These are phyloP conservation scores for Tragelaphus scriptus DNA, from an alignment of 2,113 vertebrate species.

Conservation along the genomic window DNA sequence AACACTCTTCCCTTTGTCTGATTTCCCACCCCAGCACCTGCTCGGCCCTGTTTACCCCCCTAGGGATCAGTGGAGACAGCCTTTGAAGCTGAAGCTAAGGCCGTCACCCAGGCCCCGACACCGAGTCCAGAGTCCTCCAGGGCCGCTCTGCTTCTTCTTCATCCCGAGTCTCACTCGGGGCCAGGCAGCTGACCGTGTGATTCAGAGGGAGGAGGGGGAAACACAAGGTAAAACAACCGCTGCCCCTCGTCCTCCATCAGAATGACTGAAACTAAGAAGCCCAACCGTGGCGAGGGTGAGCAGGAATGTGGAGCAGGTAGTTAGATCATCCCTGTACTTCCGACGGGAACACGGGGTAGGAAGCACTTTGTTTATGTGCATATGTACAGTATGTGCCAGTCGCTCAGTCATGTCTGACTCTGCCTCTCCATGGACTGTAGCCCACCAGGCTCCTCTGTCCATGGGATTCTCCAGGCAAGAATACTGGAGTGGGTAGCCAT, in stretches of 20 bases:
- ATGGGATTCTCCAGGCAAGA: neutral
- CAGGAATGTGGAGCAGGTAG: neutral
- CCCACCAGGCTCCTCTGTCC: neutral
- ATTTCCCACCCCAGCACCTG: neutral
- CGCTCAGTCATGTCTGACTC: neutral
- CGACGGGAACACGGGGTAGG: neutral
- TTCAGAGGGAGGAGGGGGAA: neutral
- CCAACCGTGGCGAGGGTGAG: neutral
- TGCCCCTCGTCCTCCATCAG: neutral
- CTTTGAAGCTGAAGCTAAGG: neutral
- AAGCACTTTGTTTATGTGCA: neutral
- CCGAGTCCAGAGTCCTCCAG: neutral
- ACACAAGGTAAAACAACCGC: neutral
- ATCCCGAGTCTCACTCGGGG: accelerated
- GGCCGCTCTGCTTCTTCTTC: neutral
- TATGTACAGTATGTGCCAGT: neutral
- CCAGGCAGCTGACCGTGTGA: neutral
- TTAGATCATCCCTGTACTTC: neutral
- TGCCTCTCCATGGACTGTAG: neutral
- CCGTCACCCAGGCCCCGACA: neutral
- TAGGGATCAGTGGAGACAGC: neutral
- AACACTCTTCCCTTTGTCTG: neutral
- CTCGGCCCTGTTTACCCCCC: neutral
- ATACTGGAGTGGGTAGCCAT: neutral
- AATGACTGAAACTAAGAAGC: neutral